Percentiles rank a stretch among this genome's conserved stretches.
These are phyloP conservation scores for Thecophora atra DNA, from an alignment of 2,888 invertebrate genomes.

Conservation along the genomic window DNA sequence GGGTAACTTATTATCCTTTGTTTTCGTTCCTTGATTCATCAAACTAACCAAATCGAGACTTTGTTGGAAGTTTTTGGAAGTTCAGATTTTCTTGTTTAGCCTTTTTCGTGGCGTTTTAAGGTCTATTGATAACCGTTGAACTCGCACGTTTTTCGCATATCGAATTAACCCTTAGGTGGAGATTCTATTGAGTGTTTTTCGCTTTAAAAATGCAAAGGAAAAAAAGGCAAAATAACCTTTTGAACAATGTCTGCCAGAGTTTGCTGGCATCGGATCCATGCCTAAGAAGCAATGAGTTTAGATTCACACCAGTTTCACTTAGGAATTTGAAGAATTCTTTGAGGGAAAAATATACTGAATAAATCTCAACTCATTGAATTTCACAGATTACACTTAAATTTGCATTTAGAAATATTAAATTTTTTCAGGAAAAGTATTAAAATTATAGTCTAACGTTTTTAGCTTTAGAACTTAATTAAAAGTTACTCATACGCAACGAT, in stretches of 20 bases:
- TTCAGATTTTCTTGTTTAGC: background rate
- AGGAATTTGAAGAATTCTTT: no score
- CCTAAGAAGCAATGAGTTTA: no score
- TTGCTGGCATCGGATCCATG: no score
- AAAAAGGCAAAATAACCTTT: no score
- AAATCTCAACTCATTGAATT: no score
- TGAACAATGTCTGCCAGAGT: no score
- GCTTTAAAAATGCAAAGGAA: no score
- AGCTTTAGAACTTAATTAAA: background rate
- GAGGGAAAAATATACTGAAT: no score
- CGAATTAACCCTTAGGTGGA: background rate
- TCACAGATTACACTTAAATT: no score
- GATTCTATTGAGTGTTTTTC: background rate
- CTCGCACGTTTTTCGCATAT: constrained; percentile 3
- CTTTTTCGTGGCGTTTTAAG: background rate
- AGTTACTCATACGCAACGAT: background rate
- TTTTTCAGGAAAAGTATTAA: background rate
- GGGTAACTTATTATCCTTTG: background rate
- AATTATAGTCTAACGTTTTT: background rate
- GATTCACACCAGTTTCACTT: no score
- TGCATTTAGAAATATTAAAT: no score
- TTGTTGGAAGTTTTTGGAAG: constrained; percentile 4
- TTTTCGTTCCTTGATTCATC: background rate
- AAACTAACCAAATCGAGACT: constrained; percentile 13
- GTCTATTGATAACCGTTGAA: constrained; percentile 5